phyloP scores from a whole-genome alignment of 2,797 vertebrate genomes.

The Sandelia bainsii region DNA sequence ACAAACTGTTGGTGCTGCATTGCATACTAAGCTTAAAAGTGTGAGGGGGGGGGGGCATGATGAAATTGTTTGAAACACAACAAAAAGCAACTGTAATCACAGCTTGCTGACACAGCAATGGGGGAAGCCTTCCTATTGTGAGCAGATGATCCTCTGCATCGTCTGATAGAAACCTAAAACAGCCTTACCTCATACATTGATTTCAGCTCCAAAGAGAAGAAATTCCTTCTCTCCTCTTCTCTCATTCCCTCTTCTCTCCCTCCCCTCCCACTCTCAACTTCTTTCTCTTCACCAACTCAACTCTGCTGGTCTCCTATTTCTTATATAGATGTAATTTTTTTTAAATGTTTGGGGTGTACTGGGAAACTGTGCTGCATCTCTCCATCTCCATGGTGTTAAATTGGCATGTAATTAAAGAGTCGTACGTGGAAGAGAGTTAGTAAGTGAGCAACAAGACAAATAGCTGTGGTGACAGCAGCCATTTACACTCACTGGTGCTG shows the following conservation, averaged over 20 bases:
- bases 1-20: slow-evolving; percentile 83
- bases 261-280: slow-evolving; percentile 22
- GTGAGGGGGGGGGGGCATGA: slow-evolving; percentile 71
- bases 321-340: slow-evolving; percentile 53
- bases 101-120: slow-evolving; percentile 84
- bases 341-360: slow-evolving; percentile 22
- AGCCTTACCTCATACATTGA: slow-evolving; percentile 71
- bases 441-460: slow-evolving; percentile 6
- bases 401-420: slow-evolving; percentile 80
- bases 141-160: slow-evolving; percentile 81
- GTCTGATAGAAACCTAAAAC: slow-evolving; percentile 82
- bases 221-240: slow-evolving; percentile 51
- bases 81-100: slow-evolving; percentile 81
- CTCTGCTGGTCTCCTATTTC: slow-evolving; percentile 42
- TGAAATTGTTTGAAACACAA: slow-evolving; percentile 88
- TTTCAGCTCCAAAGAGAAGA: slow-evolving; percentile 66
- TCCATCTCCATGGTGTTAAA: slow-evolving; percentile 63
- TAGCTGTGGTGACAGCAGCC: slow-evolving; percentile 55
- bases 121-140: slow-evolving; percentile 73
- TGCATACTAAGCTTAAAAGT: slow-evolving; percentile 81
- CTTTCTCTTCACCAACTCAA: slow-evolving; percentile 43
- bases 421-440: slow-evolving; percentile 35
- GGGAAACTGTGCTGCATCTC: slow-evolving; percentile 55
- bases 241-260: slow-evolving; percentile 23
- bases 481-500: slow-evolving; percentile 64